A percentile compares a stretch with the other conserved stretches of the same genome.
Conservation (phyloP, 2,797 vertebrate species). For the Hemitrygon akajei region DNA sequence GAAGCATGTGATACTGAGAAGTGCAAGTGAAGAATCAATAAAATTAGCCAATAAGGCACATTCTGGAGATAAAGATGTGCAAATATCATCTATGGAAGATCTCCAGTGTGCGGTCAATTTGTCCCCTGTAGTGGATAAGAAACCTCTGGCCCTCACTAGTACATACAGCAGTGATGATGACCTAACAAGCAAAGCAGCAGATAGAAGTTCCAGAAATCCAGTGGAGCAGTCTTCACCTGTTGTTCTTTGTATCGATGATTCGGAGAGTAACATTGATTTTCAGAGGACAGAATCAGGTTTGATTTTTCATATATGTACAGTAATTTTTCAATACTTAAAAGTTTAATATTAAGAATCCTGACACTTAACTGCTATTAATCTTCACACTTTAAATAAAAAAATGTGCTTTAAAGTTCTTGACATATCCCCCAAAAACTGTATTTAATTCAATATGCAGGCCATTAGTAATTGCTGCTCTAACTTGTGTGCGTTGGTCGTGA, state of each 20-base stretch:
- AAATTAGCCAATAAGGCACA: not conserved
- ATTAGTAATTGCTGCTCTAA: too few species aligned
- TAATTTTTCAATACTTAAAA: not conserved
- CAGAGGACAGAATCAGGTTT: constrained; percentile 4
- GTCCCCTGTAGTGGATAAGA: not conserved
- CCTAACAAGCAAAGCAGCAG: not conserved
- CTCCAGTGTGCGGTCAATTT: not conserved
- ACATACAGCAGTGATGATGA: not conserved
- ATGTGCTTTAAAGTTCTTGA: not conserved
- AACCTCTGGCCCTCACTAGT: not conserved
- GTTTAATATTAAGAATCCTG: not conserved
- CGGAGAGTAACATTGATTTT: not conserved
- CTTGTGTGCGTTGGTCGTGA: not conserved
- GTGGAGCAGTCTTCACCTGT: not conserved
- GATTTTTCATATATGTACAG: constrained; percentile 23
- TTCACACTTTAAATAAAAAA: not conserved
- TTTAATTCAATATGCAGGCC: not conserved
- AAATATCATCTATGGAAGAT: not conserved
- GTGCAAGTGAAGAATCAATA: constrained; percentile 4
- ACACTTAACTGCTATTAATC: not conserved
- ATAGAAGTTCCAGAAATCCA: not conserved
- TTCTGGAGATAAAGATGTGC: not conserved
- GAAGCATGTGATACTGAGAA: too few species aligned
- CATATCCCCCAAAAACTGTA: not conserved
- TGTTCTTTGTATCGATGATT: not conserved